Evolutionary conservation across 2,113 vertebrate genomes (phyloP), one percentile per base, ranked within the genome.

Genomic region (Eptesicus fuscus): DNA sequence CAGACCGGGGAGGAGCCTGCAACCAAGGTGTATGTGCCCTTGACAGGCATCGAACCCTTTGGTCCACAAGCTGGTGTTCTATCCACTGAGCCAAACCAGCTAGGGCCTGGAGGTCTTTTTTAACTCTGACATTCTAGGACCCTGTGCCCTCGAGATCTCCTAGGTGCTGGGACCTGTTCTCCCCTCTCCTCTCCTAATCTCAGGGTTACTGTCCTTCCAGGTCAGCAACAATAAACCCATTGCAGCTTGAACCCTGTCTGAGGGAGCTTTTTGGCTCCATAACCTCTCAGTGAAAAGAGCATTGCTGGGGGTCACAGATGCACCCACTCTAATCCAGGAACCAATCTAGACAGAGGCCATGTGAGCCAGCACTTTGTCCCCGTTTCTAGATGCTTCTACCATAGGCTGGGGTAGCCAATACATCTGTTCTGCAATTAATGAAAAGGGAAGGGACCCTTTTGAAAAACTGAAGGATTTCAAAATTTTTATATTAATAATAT

Each of bases 371-470:
- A 23, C 20, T 3, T 42, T 9, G 22, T 25, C 80, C 73, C 51
- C 70, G 30, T 73, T 79, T 32, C 51, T 70, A 11, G 73, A 23
- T 53, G 23, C 49, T 42, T 53, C 22, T 20, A 0, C 35, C 16
- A 4, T 20, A 32, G 18, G 9, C 32, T 25, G 2, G 0, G 14
- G 5, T 23, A 23, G 18, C 22, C 28, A 22, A 18, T 71, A 1
- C 23, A 25, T 61, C 49, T 65, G 32, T 61, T 70, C 16, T 49
- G 35, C 13, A 83, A 0, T 88, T 35, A 76, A 18, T 53, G 59
- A 23, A 82, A 88, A 59, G 18, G 47, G 70, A 95, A 83, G 49
- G 86, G 28, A 2, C 44, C 30, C 71, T 97, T 25, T 44, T 37
- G 73, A 96, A 91, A 91, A 37, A 12, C 61, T 9, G 4, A 74